Evolutionary conservation across 2,113 vertebrate species (phyloP), one percentile per base, ranked within the genome.

Genomic region (Dolichotis patagonum): DNA sequence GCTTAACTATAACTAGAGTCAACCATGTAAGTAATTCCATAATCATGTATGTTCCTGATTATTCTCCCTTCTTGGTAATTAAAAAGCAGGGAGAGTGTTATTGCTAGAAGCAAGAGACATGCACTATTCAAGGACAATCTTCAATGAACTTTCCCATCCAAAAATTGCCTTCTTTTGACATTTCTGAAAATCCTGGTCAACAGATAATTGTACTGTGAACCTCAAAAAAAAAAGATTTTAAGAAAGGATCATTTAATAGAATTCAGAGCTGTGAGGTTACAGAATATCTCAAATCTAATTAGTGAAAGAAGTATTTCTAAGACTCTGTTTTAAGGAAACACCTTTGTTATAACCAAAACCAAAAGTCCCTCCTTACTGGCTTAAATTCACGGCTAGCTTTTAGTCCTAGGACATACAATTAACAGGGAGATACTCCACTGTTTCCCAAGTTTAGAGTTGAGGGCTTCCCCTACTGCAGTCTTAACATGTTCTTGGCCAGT

Each of bases 131-230:
- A 94, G 24, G 35, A 65, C 5, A 85, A 82, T 90, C n/a, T 69
- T 91, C 54, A 87, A 95, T 67, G 41, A 58, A 93, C 43, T 82
- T 90, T 85, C 52, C 90, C 24, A 91, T 75, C 54, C 49, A 90
- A 58, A 93, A 91, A 91, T 69, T 90, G 69, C 91, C 94, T 97
- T 97, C 90, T 85, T 94, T 95, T 63, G 89, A 52, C 46, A 71
- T 90, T 95, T 95, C 30, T 77, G 32, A 84, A 97, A 97, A 88
- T 80, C 58, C 91, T 97, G 95, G 93, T 96, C 83, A 8, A 92
- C 30, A 95, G 60, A 94, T 97, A 97, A 97, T 84, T 97, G 88
- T 95, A 93, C 43, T 69, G 90, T 30, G 41, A 46, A 26, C 41
- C 41, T 28, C 41, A 43, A 96, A 93, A 95, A 94, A 94, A 32